These are phyloP conservation scores for Phyllopteryx taeniolatus DNA, from an alignment of 2,113 vertebrate genomes.

Conservation along the genomic window DNA sequence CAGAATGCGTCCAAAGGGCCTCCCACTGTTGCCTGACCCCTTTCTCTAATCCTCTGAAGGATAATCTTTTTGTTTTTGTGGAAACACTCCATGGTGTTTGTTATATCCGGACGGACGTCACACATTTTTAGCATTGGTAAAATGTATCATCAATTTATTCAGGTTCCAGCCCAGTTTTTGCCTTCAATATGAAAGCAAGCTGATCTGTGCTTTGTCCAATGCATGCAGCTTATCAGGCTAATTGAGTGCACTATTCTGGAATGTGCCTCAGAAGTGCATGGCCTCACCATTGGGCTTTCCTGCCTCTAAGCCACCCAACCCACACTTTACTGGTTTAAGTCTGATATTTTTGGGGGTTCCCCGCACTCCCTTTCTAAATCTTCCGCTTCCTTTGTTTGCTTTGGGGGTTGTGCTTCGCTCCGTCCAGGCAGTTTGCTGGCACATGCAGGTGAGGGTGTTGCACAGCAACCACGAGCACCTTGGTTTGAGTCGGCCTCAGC, in stretches of 20 bases:
- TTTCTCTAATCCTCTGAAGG: slow-evolving; percentile 62
- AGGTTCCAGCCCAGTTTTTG: slow-evolving; percentile 49
- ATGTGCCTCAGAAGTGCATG: slow-evolving; percentile 9
- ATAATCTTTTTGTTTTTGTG: slow-evolving; percentile 72
- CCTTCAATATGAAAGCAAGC: slow-evolving; percentile 6
- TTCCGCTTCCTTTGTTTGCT: slow-evolving; percentile 16
- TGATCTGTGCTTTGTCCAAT: slow-evolving; percentile 7
- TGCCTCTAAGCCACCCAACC: slow-evolving; percentile 2
- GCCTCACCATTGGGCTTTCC: not conserved
- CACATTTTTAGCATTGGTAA: not conserved
- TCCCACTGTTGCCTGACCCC: slow-evolving; percentile 38
- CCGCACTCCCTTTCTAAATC: not conserved
- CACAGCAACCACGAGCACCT: not conserved
- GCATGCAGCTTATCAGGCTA: slow-evolving; percentile 10
- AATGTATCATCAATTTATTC: not conserved
- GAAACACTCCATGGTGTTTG: slow-evolving; percentile 37
- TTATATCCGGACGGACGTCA: slow-evolving; percentile 14
- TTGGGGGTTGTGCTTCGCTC: slow-evolving; percentile 20
- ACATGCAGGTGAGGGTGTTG: slow-evolving; percentile 30
- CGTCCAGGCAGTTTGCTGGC: slow-evolving; percentile 19
- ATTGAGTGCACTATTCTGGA: not conserved
- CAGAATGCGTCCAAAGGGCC: slow-evolving; percentile 33
- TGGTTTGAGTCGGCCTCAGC: not conserved
- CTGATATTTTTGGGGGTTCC: slow-evolving; percentile 14
- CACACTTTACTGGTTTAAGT: not conserved